Base-by-base conservation (phyloP, 1,140 invertebrate species). In the Drosophila novamexicana region DNA sequence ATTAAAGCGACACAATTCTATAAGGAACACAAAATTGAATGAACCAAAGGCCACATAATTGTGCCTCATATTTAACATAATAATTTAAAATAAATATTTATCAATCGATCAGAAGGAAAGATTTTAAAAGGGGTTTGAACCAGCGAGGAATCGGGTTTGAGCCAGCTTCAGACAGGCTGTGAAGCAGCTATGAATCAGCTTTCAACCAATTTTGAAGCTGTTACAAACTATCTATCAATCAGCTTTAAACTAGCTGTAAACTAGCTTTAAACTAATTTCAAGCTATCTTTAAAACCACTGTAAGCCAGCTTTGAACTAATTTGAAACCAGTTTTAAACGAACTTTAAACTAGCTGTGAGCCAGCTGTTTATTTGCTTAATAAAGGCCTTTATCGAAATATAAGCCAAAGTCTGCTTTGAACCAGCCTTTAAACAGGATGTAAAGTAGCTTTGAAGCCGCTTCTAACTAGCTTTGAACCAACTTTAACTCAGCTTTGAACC, bases 1-100 rank as follows among this genome's bases (percentile, higher is more conserved):
- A 64, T 66, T 22, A 29, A 56, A 22, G 14, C 52, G 40, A 56
- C 9, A 14, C 32, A 36, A 56, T 36, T 49, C 2, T 16, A n/a
- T 8, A 32, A 18, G 42, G 2, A 18, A 22, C 7, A 34, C 37
- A 42, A 37, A 42, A 32, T 29, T 12, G 22, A 29, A 32, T 12
- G 2, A 50, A 50, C 10, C 2, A 3, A n/a, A n/a, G 12, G 5
- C 7, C 14, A 18, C 14, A 5, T 16, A 8, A 45, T 16, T 45
- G 2, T 16, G 2, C 7, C 7, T 7, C 14, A 44, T 44, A 16
- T 44, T 16, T 45, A 45, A 45, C 16, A 45, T 2, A 3, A 16
- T 16, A 16, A 18, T 16, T 45, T 16, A 0, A 0, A 5, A 29
- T 16, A 16, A 8, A 45, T 45, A 16, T 16, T 44, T 44, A 14